Base-by-base conservation (phyloP, 1,140 invertebrate genomes). In the Hyles euphorbiae region DNA sequence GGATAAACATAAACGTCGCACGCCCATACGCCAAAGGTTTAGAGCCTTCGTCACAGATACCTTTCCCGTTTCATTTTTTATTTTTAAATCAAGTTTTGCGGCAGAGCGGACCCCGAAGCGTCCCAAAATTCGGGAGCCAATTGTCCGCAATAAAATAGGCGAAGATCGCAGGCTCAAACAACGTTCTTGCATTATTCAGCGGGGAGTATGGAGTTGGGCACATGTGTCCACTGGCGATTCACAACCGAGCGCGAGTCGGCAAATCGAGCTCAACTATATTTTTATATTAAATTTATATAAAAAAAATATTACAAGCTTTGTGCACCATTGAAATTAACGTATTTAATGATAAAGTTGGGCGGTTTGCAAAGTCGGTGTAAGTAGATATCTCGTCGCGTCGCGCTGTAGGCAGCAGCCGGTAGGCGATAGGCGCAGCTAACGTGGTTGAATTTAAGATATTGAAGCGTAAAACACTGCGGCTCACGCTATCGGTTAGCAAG, bases 161-260 rank as follows among this genome's bases (percentile, higher is more conserved):
- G 70, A 74, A 82, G 72, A 82, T 78, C 72, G 75, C 61, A 58
- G 70, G 63, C 75, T 67, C 73, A 64, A 73, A 74, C 73, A 71
- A 65, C 67, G 70, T 76, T 83, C 74, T 61, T 84, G 68, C 77
- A 78, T 84, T 84, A 84, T 84, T 84, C 79, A 84, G 61, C 34
- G 55, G 63, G 65, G 69, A 22, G 22, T 22, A 63, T 60, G 71
- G 57, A 65, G 64, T 59, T 62, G 70, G 69, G 61, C 81, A 81
- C 72, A 83, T 83, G 77, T 83, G 81, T 75, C 78, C 81, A 70
- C 75, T 70, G 69, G 76, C 74, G 73, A 78, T 79, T 74, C 71
- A 70, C 65, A 60, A 66, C 63, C 67, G 59, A 70, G 63, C 64
- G 59, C 65, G 60, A 40, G 32, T 11, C 22, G 50, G 8, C 34